phyloP scores from a whole-genome alignment of 2,113 vertebrate genomes.

The Micromys minutus region DNA sequence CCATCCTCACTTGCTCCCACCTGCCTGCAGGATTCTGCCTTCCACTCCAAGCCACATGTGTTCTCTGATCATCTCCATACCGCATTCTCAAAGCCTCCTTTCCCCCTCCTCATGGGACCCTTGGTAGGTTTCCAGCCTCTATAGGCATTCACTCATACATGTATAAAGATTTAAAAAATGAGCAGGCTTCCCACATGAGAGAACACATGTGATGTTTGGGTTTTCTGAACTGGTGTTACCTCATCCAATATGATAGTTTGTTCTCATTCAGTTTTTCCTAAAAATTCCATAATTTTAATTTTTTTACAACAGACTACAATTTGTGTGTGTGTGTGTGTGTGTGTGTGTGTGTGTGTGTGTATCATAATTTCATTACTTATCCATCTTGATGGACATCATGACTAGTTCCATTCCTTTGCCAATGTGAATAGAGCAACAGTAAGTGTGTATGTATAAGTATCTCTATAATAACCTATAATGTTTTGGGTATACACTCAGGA shows the following conservation, averaged over 20 bases:
- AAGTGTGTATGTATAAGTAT: background rate
- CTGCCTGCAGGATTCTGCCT: background rate
- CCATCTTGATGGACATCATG: background rate
- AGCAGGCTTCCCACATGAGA: background rate
- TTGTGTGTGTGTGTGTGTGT: background rate
- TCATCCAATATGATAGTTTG: background rate
- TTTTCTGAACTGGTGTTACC: background rate
- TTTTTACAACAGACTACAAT: background rate
- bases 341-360: background rate
- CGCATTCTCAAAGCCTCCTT: background rate
- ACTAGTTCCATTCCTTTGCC: background rate
- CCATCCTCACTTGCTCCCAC: background rate
- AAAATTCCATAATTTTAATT: background rate
- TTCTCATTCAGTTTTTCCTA: background rate
- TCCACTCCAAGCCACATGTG: background rate
- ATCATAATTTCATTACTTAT: background rate
- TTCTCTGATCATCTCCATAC: fast-evolving
- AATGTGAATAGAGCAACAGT: background rate
- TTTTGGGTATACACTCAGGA: background rate
- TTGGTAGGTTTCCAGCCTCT: background rate
- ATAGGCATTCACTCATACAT: no score
- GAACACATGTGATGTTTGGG: background rate
- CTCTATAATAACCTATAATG: background rate
- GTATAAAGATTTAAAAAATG: background rate
- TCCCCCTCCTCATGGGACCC: background rate